Percentiles rank a stretch among this genome's conserved stretches.
phyloP scores from a whole-genome alignment of 2,797 vertebrate species.

The Microchirus variegatus region DNA sequence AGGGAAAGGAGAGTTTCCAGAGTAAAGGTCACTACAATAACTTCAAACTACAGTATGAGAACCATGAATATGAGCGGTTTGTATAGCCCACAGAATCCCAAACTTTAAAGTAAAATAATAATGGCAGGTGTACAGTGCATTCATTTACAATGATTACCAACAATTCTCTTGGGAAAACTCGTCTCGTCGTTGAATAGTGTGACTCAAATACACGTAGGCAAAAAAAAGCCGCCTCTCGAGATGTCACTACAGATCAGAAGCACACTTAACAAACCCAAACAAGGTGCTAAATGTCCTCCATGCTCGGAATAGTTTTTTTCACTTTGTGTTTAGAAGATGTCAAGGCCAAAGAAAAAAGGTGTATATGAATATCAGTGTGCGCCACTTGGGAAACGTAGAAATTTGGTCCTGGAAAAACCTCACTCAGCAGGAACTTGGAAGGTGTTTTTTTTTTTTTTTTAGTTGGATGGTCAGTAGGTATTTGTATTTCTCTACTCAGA shows the following conservation, averaged over 20 bases:
- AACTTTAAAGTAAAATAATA: conserved; percentile 4
- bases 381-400: no score
- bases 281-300: neutral
- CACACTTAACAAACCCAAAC: neutral
- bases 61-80: no score
- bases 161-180: no score
- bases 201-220: neutral
- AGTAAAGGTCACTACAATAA: conserved; percentile 31
- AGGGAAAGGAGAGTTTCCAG: conserved; percentile 25
- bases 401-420: no score
- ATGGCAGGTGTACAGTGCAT: conserved; percentile 1
- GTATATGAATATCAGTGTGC: no score
- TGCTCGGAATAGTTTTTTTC: no score
- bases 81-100: neutral
- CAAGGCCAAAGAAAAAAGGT: no score
- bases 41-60: conserved; percentile 5
- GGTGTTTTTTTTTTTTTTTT: no score
- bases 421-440: no score
- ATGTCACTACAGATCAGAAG: neutral
- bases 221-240: neutral
- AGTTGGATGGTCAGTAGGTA: neutral
- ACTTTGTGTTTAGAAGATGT: no score
- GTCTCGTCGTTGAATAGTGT: no score
- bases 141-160: neutral
- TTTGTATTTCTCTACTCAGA: no score